Conservation (phyloP, 2,113 vertebrate genomes). For the Donacobius atricapilla region DNA sequence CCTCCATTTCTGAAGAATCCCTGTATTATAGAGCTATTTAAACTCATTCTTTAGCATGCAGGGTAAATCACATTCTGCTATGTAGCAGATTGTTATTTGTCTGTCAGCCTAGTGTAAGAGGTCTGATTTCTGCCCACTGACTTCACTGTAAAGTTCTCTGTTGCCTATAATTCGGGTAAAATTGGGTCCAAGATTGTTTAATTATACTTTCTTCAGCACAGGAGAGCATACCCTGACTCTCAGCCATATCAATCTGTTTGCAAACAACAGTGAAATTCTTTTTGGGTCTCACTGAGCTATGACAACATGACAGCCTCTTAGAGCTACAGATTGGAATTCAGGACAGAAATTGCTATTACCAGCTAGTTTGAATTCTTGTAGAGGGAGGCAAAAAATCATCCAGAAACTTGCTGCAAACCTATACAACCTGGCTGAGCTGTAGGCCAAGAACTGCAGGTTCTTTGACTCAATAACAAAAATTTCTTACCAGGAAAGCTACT, state of each 20-base stretch:
- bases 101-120: neutral
- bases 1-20: neutral
- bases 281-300: neutral
- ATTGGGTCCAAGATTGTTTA: neutral
- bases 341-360: neutral
- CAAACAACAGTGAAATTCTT: constrained; percentile 3
- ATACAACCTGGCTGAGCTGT: neutral
- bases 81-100: neutral
- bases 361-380: neutral
- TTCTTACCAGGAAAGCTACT: neutral
- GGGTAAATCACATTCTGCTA: neutral
- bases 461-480: neutral
- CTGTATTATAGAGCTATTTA: neutral
- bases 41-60: neutral
- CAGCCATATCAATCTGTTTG: neutral
- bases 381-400: neutral
- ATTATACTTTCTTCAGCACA: neutral
- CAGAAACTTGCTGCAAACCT: neutral
- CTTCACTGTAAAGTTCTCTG: neutral
- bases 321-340: neutral
- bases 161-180: neutral
- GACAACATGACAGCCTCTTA: neutral
- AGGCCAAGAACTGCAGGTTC: neutral
- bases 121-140: neutral
- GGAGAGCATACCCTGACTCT: neutral